These are phyloP conservation scores for Eupeodes corollae DNA, from an alignment of 1,140 invertebrate species.

Conservation along the genomic window DNA sequence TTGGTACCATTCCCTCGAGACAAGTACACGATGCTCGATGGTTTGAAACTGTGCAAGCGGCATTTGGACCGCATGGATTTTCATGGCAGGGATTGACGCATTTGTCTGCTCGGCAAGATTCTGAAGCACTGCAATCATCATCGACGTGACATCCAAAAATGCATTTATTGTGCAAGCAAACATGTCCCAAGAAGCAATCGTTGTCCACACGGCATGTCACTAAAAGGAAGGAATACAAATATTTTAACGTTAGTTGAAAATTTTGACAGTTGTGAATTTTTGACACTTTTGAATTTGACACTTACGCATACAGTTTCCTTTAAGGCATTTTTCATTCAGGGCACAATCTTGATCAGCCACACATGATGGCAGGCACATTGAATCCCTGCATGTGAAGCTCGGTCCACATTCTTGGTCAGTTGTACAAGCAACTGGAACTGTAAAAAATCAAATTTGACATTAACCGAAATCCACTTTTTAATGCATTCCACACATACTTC, in stretches of 20 bases:
- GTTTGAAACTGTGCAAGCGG: slow-evolving; percentile 65
- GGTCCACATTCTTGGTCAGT: slow-evolving; percentile 53
- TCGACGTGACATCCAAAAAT: slow-evolving; percentile 74
- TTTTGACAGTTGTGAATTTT: not conserved
- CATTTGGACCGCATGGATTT: slow-evolving; percentile 73
- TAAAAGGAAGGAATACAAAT: too few relatives aligned
- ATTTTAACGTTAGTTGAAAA: too few relatives aligned
- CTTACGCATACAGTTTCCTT: slow-evolving; percentile 67
- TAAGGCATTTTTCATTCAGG: slow-evolving; percentile 79
- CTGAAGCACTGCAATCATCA: slow-evolving; percentile 72
- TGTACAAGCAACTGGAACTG: slow-evolving; percentile 66
- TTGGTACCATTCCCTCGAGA: slow-evolving; percentile 63
- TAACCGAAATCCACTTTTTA: not conserved
- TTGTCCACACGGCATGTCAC: slow-evolving; percentile 81
- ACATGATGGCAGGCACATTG: slow-evolving; percentile 66
- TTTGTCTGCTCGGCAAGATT: slow-evolving; percentile 66
- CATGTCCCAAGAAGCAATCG: slow-evolving; percentile 82
- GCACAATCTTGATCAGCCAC: slow-evolving; percentile 71
- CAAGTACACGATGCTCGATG: slow-evolving; percentile 75
- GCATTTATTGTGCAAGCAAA: slow-evolving; percentile 75
- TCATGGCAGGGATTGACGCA: slow-evolving; percentile 67
- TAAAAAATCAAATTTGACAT: slow-evolving; percentile 12
- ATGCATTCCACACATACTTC: slow-evolving; percentile 49
- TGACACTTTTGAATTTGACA: slow-evolving; percentile 14
- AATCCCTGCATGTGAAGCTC: slow-evolving; percentile 60